Conservation (phyloP, 2,888 invertebrate species). For the Thera britannica region DNA sequence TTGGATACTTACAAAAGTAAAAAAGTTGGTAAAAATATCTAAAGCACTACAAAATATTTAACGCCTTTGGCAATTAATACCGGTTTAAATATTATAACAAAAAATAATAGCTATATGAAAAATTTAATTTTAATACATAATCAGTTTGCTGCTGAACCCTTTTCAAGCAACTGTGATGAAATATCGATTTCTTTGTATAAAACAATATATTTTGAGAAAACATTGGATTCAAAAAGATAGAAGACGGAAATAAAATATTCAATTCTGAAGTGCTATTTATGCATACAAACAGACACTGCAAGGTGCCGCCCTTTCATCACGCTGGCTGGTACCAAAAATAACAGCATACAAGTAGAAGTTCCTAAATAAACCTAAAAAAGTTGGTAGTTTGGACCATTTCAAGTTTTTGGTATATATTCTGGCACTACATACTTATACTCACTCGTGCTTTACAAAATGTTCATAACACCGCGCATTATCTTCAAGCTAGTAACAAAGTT, state of each 20-base stretch:
- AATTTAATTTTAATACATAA: slow-evolving; percentile 63
- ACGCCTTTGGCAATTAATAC: slow-evolving; percentile 82
- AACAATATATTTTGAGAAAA: slow-evolving; percentile 29
- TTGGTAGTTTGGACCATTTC: slow-evolving; percentile 10
- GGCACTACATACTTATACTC: not conserved
- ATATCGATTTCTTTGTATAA: slow-evolving; percentile 3
- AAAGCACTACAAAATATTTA: slow-evolving; percentile 77
- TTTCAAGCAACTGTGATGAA: slow-evolving; percentile 19
- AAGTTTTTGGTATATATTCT: slow-evolving; percentile 8
- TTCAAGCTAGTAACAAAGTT: not conserved
- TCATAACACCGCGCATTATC: too few species aligned
- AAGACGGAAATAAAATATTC: not conserved
- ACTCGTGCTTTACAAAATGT: not conserved
- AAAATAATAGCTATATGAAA: slow-evolving; percentile 60
- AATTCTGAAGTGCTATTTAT: not conserved
- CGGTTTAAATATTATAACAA: slow-evolving; percentile 74
- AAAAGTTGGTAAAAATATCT: slow-evolving; percentile 66
- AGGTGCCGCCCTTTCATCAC: not conserved
- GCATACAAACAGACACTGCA: not conserved
- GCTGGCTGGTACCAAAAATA: not conserved
- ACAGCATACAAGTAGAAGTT: not conserved
- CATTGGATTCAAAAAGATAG: not conserved
- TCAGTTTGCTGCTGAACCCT: slow-evolving; percentile 26
- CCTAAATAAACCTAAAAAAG: not conserved
- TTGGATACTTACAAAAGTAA: slow-evolving; percentile 43